Evolutionary conservation across 2,888 invertebrate genomes (phyloP).

Genomic region (Geophilus truncorum): DNA sequence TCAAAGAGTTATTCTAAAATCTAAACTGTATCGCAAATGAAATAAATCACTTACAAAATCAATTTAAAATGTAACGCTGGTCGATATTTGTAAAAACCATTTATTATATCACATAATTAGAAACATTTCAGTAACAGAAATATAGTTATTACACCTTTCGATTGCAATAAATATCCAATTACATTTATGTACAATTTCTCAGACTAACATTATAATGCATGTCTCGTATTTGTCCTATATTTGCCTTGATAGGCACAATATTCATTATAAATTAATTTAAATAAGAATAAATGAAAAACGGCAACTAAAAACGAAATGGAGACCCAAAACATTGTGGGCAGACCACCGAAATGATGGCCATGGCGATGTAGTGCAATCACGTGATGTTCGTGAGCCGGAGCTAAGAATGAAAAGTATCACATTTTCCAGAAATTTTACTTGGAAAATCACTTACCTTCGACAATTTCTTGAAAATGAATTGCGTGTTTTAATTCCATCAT

Average conservation of each 20-base stretch:
- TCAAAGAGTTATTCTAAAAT: no score
- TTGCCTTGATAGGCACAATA: conserved; percentile 68
- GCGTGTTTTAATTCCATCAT: conserved; percentile 84
- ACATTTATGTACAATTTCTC: no score
- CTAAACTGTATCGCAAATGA: no score
- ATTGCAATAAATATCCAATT: no score
- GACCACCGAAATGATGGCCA: conserved; percentile 80
- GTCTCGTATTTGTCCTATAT: conserved; percentile 57
- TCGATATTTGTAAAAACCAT: no score
- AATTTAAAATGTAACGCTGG: no score
- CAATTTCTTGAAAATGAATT: conserved; percentile 79
- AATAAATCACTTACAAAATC: no score
- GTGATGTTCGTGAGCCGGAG: conserved; percentile 85
- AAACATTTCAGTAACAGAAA: no score
- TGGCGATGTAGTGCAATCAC: conserved; percentile 85
- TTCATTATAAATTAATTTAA: conserved; percentile 84
- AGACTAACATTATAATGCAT: conserved; percentile 47
- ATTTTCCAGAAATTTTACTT: no score
- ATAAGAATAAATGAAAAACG: conserved; percentile 86
- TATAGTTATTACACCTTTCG: no score
- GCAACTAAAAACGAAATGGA: conserved; percentile 80
- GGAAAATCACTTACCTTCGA: conserved; percentile 57
- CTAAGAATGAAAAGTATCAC: no score
- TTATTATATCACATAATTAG: no score
- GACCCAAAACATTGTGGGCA: conserved; percentile 89